Conservation (phyloP, 2,113 vertebrate species). For the Dissostichus mawsoni region DNA sequence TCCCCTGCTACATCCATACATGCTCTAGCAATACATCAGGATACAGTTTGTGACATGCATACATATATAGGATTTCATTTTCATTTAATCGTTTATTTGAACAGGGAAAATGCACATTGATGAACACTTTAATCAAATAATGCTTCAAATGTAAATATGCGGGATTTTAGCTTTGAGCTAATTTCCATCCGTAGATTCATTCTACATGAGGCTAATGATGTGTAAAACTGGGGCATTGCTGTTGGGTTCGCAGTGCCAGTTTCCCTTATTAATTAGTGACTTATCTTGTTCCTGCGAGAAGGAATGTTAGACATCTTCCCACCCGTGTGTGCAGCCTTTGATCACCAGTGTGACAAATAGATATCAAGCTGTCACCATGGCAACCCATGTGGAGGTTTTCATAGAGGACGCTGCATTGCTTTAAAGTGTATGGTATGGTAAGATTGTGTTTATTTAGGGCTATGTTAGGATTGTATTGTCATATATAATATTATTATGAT, state of each 20-base stretch:
- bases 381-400: conserved; percentile 82
- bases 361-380: conserved; percentile 87
- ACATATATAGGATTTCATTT: neutral
- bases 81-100: too few species aligned
- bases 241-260: conserved; percentile 48
- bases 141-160: too few species aligned
- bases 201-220: conserved; percentile 30
- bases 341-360: conserved; percentile 90
- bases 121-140: too few species aligned
- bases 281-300: conserved; percentile 82
- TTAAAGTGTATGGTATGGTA: neutral
- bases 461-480: too few species aligned
- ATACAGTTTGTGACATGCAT: conserved; percentile 27
- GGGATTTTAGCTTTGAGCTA: too few species aligned
- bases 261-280: conserved; percentile 88
- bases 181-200: neutral
- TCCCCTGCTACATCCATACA: conserved; percentile 6
- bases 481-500: neutral
- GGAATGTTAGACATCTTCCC: conserved; percentile 78
- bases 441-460: neutral
- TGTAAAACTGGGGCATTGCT: conserved; percentile 42
- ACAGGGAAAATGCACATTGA: too few species aligned
- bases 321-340: conserved; percentile 77
- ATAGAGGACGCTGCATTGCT: conserved; percentile 58
- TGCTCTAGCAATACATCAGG: conserved; percentile 2